Evolutionary conservation across 2,888 invertebrate species (phyloP), one percentile per base, ranked within the genome.

Genomic region (Drosophila pseudotalamancana): DNA sequence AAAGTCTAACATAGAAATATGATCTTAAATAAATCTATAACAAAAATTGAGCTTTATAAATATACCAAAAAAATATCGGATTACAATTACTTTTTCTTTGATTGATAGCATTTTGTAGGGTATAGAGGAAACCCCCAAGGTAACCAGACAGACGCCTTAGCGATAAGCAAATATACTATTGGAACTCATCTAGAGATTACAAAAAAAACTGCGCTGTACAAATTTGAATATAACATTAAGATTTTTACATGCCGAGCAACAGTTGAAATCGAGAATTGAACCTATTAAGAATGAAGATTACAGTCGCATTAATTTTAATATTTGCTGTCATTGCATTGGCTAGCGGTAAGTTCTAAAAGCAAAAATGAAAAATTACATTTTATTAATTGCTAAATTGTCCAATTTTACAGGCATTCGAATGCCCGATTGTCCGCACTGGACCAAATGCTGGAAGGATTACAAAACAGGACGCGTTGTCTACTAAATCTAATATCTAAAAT

Each of bases 361-460:
- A n/a, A n/a, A n/a, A 0, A 32, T 54, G 21, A 37, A 40, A 11
- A 14, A n/a, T 0, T 29, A 21, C 8, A n/a, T 16, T 40, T 39
- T 4, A 9, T 4, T 2, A n/a, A 4, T 2, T 3, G 12, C 9
- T 0, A 40, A 27, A 29, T 43, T 25, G 9, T 1, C 6, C 23
- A 23, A 2, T 16, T 27, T 16, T 19, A 12, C 18, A 72, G 74
- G 57, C 4, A 43, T 72, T 29, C 34, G 45, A 34, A 51, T 48
- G 19, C 77, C 77, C 6, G 21, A 64, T 34, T 77, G 76, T 56
- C 63, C 73, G 8, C 54, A 32, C 14, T 50, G 42, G 45, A 57
- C 12, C 2, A 32, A 61, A 37, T 76, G 76, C 19, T 73, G 77
- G 76, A 35, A 31, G 37, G 71, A 76, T 29, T 76, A 67, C 34